A percentile compares a stretch with the other conserved stretches of the same genome.
phyloP scores from a whole-genome alignment of 1,140 invertebrate species.

The Subanguina moxae region DNA sequence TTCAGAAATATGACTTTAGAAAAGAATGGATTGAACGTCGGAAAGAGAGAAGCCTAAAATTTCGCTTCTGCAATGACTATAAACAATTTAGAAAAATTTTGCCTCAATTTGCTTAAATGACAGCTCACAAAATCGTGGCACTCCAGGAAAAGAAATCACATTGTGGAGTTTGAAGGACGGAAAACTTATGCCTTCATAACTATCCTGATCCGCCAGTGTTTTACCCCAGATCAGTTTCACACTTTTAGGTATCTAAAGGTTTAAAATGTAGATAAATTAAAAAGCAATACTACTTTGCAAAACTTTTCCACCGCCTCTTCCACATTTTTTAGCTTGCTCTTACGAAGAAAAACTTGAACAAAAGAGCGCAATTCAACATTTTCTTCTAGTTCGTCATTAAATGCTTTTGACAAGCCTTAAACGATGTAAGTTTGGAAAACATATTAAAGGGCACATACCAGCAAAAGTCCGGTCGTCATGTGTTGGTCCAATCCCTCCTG shows the following conservation, averaged over 20 bases:
- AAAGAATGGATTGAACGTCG: conserved; percentile 59
- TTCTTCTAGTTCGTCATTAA: conserved; percentile 65
- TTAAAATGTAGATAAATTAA: background rate
- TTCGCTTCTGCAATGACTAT: background rate
- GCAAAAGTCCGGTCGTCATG: conserved; percentile 80
- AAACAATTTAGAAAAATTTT: conserved; percentile 4
- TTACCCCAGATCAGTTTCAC: conserved; percentile 60
- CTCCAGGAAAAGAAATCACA: conserved; percentile 75
- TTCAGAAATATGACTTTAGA: conserved; percentile 63
- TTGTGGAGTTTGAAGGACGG: conserved; percentile 71
- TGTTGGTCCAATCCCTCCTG: conserved; percentile 77
- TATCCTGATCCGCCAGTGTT: conserved; percentile 28
- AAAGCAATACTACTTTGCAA: conserved; percentile 40
- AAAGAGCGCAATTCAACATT: conserved; percentile 67
- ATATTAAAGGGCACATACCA: conserved; percentile 60
- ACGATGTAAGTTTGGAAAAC: background rate
- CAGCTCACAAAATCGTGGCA: conserved; percentile 68
- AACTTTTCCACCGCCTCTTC: conserved; percentile 60
- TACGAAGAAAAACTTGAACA: conserved; percentile 61
- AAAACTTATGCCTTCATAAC: conserved; percentile 61
- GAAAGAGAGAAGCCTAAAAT: conserved; percentile 45
- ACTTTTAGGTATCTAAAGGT: conserved; percentile 59
- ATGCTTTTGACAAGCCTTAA: conserved; percentile 68
- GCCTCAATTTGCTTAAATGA: conserved; percentile 64
- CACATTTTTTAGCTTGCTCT: conserved; percentile 57